A percentile compares a stretch with the other conserved stretches of the same genome.
Evolutionary conservation across 2,888 invertebrate species (phyloP).

Genomic region (Andrena dorsata): DNA sequence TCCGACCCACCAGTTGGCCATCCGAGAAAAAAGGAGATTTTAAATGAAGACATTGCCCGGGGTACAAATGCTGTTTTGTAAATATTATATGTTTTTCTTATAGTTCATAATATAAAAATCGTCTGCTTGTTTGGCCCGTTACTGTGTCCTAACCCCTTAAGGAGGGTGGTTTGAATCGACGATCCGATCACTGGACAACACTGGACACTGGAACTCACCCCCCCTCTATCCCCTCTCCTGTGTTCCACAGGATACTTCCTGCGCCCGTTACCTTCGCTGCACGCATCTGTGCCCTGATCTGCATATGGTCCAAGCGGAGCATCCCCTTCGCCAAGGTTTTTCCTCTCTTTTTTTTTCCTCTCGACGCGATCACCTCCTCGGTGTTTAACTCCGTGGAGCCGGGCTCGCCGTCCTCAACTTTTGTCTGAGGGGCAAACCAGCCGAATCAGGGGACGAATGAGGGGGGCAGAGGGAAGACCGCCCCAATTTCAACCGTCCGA

Average conservation of each 20-base stretch:
- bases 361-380: constrained; percentile 47
- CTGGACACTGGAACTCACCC: constrained; percentile 27
- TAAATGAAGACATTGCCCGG: too few species aligned
- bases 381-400: constrained; percentile 56
- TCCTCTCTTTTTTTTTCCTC: constrained; percentile 55
- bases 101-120: too few species aligned
- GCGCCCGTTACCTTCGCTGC: constrained; percentile 55
- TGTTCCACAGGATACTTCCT: constrained; percentile 77
- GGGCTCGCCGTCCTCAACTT: constrained; percentile 33
- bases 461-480: constrained; percentile 50
- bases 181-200: constrained; percentile 20
- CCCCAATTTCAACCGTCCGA: constrained; percentile 83
- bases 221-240: background rate
- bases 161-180: constrained; percentile 10
- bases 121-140: too few species aligned
- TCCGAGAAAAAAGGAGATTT: too few species aligned
- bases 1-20: too few species aligned
- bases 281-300: constrained; percentile 83
- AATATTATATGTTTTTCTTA: too few species aligned
- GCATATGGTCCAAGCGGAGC: constrained; percentile 81
- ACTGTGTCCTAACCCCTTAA: too few species aligned
- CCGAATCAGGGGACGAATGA: constrained; percentile 21
- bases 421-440: constrained; percentile 43
- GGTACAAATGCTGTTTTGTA: too few species aligned
- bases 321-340: constrained; percentile 70